Evolutionary conservation across 2,888 invertebrate genomes (phyloP).

Genomic region (Plutella xylostella): DNA sequence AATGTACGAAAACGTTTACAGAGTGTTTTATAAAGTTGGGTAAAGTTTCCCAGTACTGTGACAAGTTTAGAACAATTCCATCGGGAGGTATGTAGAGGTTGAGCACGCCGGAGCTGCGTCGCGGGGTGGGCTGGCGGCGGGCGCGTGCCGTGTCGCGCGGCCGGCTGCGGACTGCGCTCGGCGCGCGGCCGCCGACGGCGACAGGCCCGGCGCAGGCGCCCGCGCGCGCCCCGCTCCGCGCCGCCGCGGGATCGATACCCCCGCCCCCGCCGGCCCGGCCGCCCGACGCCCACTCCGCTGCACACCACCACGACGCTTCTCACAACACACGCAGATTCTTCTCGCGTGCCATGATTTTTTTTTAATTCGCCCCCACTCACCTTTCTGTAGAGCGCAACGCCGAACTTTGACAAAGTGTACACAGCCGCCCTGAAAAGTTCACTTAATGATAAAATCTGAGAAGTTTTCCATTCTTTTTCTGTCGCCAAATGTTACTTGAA

Average conservation of each 20-base stretch:
- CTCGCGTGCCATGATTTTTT: constrained; percentile 37
- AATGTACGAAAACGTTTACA: constrained; percentile 17
- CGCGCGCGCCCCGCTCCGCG: constrained; percentile 51
- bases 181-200: constrained; percentile 25
- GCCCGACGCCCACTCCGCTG: constrained; percentile 31
- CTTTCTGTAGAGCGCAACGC: constrained; percentile 25
- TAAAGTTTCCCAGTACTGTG: constrained; percentile 34
- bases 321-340: constrained; percentile 30
- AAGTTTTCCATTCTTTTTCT: constrained; percentile 14
- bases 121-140: constrained; percentile 39
- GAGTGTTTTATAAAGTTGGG: constrained; percentile 23
- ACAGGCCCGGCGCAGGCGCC: constrained; percentile 36
- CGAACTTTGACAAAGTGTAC: constrained; percentile 28
- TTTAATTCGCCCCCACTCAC: constrained; percentile 28
- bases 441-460: constrained; percentile 22
- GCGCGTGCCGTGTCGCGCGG: constrained; percentile 52
- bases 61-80: constrained; percentile 57
- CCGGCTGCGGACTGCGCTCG: constrained; percentile 63
- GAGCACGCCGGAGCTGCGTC: constrained; percentile 31
- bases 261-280: constrained; percentile 33
- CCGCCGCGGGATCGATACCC: constrained; percentile 63
- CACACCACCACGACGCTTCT: constrained; percentile 25
- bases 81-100: constrained; percentile 47
- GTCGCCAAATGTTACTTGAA: neutral
- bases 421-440: constrained; percentile 21